phyloP scores from a whole-genome alignment of 2,888 invertebrate species.

The Cerastis leucographa region DNA sequence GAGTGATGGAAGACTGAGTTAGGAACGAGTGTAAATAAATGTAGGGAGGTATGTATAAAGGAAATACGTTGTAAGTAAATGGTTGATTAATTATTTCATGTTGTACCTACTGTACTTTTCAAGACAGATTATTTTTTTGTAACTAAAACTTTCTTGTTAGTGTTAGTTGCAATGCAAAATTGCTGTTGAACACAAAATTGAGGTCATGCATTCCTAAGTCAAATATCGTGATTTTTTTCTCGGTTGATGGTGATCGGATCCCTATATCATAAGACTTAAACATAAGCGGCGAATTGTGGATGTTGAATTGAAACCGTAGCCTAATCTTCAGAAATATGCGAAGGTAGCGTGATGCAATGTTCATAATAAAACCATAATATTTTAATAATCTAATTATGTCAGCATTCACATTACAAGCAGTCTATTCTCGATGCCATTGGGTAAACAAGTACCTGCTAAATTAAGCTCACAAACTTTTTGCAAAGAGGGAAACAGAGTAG shows the following conservation, averaged over 20 bases:
- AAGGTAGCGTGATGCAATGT: neutral
- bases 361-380: neutral
- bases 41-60: slow-evolving; percentile 15
- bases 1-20: slow-evolving; percentile 57
- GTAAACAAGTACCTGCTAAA: neutral
- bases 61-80: slow-evolving; percentile 26
- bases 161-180: neutral
- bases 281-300: neutral
- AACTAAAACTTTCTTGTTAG: neutral
- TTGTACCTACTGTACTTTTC: neutral
- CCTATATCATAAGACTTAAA: neutral
- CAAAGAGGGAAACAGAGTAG: neutral
- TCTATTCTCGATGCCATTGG: neutral
- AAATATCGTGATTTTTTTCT: neutral
- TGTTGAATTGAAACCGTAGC: neutral
- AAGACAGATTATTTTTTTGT: neutral
- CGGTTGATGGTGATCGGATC: neutral
- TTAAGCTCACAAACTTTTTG: neutral
- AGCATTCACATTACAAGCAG: neutral
- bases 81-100: slow-evolving; percentile 1
- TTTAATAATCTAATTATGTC: neutral
- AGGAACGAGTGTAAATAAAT: slow-evolving; percentile 47
- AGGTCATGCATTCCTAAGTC: neutral
- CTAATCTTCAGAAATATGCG: neutral
- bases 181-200: neutral